Base-by-base conservation (phyloP, 2,888 invertebrate species). In the Idaea aversata region DNA sequence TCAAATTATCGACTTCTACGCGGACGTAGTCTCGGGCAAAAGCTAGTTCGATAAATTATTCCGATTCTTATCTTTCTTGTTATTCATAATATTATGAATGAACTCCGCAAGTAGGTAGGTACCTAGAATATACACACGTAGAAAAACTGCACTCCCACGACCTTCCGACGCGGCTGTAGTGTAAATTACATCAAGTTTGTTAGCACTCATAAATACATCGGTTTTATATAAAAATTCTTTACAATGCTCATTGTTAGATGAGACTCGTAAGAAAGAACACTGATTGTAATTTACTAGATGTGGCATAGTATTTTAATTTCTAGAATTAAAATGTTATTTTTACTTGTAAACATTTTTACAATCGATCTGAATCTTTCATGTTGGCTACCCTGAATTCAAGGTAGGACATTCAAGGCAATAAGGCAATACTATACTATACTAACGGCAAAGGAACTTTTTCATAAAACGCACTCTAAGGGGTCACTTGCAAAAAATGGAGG, bases 211-310 rank as follows among this genome's bases (percentile, higher is more conserved):
- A 47, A 47, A 47, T 47, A 13, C 47, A 13, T 47, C 47, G 10
- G 6, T 47, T 47, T 47, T 47, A 47, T 47, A 10, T 72, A 77
- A 81, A 82, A 82, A 77, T 72, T 67, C 7, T 65, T 73, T 77
- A 83, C 85, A 86, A 84, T 84, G 79, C 70, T 75, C 72, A 82
- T 83, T 84, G 86, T 86, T 69, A 78, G 67, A 58, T 63, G 62
- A 57, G 36, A 15, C 59, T 25, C 1, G 25, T 25, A 25, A 25
- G 25, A 25, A 25, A 62, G 59, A 25, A 61, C 38, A 63, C 63
- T 64, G 60, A 63, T 61, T 47, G 75, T 67, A 15, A 67, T 34
- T 10, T 7, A 36, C 76, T 78, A 57, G 77, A 79, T 75, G 66
- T 67, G 77, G 10, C 71, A 64, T 63, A 66, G 7, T 47, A 47